These are phyloP conservation scores for Ploceus nigricollis DNA, from an alignment of 2,113 vertebrate genomes.

Conservation along the genomic window DNA sequence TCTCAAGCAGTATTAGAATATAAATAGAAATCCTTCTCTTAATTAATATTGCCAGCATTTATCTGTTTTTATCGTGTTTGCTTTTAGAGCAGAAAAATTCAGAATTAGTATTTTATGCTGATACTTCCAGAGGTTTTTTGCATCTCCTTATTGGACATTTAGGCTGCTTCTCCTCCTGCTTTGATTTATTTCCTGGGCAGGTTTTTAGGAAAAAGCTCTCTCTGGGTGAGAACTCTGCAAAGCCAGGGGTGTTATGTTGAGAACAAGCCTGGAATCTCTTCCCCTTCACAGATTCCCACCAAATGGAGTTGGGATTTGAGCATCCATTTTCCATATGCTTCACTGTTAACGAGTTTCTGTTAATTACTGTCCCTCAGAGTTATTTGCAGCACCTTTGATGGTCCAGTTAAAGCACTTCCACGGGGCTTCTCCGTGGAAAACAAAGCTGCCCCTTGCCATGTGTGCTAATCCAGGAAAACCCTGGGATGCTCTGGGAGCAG, in stretches of 20 bases:
- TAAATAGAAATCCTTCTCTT: background rate
- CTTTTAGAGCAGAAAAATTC: background rate
- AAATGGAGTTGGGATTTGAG: background rate
- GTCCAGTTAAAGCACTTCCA: background rate
- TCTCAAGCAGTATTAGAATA: background rate
- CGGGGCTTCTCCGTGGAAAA: background rate
- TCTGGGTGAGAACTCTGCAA: background rate
- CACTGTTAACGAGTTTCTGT: fast-evolving
- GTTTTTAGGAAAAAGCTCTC: background rate
- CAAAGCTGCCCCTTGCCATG: background rate
- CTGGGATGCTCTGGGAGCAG: background rate
- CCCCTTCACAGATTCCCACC: background rate
- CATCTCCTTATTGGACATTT: background rate
- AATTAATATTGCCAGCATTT: background rate
- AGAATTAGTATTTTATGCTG: background rate
- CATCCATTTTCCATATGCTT: background rate
- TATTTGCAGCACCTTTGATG: background rate
- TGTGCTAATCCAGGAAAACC: background rate
- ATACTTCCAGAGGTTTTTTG: background rate
- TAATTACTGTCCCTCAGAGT: background rate
- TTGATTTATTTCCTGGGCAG: background rate
- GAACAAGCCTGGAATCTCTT: background rate
- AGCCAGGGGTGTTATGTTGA: background rate
- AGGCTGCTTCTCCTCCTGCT: background rate
- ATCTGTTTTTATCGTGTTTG: fast-evolving